Conservation (phyloP, 2,113 vertebrate genomes). For the Cromileptes altivelis region DNA sequence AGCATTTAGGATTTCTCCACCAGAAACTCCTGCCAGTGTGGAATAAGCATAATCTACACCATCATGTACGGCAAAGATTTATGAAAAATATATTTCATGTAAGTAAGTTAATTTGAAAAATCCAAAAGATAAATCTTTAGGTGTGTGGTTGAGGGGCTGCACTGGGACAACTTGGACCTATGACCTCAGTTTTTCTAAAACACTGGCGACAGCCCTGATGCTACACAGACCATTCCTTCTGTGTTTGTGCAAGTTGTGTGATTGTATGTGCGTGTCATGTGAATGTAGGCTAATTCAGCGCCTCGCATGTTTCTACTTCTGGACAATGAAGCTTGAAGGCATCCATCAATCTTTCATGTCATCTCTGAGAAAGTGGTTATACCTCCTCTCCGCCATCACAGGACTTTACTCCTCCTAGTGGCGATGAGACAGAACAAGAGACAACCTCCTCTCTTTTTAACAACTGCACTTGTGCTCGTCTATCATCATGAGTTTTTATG, state of each 20-base stretch:
- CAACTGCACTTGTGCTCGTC: conserved; percentile 80
- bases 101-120: background rate
- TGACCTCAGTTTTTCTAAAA: conserved; percentile 26
- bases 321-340: conserved; percentile 71
- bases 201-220: background rate
- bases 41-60: background rate
- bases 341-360: conserved; percentile 70
- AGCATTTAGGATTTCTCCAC: background rate
- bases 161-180: background rate
- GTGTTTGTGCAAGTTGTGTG: conserved; percentile 40
- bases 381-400: background rate
- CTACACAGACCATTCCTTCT: conserved; percentile 5
- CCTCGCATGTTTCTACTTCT: conserved; percentile 61
- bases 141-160: background rate
- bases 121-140: background rate
- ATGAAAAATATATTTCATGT: background rate
- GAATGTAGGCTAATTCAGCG: conserved; percentile 59
- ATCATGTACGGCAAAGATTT: background rate
- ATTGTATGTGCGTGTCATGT: conserved; percentile 53
- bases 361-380: conserved; percentile 30
- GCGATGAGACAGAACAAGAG: conserved; percentile 21
- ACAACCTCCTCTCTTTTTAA: conserved; percentile 16
- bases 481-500: conserved; percentile 87
- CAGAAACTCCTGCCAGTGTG: background rate
- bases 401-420: conserved; percentile 77